Evolutionary conservation across 1,140 invertebrate genomes (phyloP).

Genomic region (Drosophila persimilis): DNA sequence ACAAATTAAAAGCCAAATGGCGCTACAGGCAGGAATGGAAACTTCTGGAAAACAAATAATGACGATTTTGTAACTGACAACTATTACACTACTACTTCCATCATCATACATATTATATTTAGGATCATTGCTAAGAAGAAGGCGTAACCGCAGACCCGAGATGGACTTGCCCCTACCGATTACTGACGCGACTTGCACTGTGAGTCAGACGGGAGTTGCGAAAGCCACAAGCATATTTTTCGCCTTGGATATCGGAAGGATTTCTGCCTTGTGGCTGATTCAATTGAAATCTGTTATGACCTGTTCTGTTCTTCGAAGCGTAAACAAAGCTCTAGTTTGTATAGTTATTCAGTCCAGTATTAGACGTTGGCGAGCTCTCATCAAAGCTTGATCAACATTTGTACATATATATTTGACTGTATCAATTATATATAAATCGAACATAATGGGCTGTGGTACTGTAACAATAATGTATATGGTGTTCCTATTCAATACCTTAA

Average conservation of each 20-base stretch:
- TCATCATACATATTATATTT: no score
- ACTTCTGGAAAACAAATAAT: neutral
- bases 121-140: no score
- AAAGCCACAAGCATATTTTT: neutral
- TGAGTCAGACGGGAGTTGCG: no score
- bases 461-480: slow-evolving; percentile 56
- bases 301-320: slow-evolving; percentile 13
- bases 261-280: neutral
- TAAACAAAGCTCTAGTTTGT: slow-evolving; percentile 11
- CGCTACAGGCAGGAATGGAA: no score
- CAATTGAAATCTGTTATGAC: neutral
- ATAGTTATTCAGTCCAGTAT: slow-evolving; percentile 20
- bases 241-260: neutral
- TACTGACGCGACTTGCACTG: no score
- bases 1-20: no score
- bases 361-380: slow-evolving; percentile 9
- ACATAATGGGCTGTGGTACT: slow-evolving; percentile 66
- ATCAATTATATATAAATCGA: neutral
- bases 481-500: no score
- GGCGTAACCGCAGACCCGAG: no score
- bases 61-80: neutral
- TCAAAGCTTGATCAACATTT: neutral
- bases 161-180: no score
- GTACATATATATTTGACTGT: neutral
- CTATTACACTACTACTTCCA: no score